Base-by-base conservation (phyloP, 1,140 invertebrate species). In the Trypoxylus dichotomus region DNA sequence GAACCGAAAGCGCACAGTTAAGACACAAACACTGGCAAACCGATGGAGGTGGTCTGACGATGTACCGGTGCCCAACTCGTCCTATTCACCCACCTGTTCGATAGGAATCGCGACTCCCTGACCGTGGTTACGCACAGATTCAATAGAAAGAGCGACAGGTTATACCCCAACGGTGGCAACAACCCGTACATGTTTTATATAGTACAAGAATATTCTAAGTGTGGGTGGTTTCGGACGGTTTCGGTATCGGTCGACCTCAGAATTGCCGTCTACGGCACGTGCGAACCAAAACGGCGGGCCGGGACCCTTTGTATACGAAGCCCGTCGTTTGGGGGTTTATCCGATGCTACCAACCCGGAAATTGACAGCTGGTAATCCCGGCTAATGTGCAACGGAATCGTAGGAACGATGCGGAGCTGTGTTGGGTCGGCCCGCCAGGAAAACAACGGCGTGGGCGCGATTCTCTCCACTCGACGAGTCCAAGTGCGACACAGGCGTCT, bases 401-500 rank as follows among this genome's bases (percentile, higher is more conserved):
- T 21, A 1, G 60, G 60, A 68, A 24, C 7, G 60, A 5, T 10
- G 60, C 60, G 24, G 60, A 24, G 60, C 60, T 58, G 47, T 13
- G 47, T 58, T 58, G 21, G 60, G 21, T 29, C 24, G 47, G 47
- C 47, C 21, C 24, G 60, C 24, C 60, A 68, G 60, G 21, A 68
- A 27, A 68, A 24, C 10, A 54, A 54, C 13, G n/a, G 77, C 78
- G 79, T 80, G 78, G 79, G 79, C 75, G 79, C 15, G 15, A 21
- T 24, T 24, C 60, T 19, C 24, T 68, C 54, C 32, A 37, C 32
- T 74, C 79, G 79, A 79, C 79, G 79, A 80, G 79, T 80, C 79
- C 79, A 80, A 63, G 54, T 78, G 21, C 72, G 75, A 75, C 77
- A 76, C 77, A 76, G 76, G 78, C 79, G 79, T 80, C 79, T 80